phyloP scores from a whole-genome alignment of 1,140 invertebrate species.

The Phymastichus coffea region DNA sequence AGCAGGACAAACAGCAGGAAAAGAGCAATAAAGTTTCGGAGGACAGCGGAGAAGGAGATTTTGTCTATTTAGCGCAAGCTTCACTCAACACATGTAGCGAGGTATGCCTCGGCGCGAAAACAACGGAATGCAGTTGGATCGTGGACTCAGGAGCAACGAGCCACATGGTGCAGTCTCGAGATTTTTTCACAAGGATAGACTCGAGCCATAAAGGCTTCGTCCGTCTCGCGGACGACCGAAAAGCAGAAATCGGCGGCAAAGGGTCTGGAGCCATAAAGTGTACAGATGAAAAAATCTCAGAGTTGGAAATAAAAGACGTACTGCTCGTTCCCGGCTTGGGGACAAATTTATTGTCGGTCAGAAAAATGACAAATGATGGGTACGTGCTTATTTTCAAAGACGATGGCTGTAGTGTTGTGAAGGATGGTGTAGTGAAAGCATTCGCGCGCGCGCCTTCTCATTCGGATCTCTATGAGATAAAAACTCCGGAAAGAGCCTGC shows the following conservation, averaged over 20 bases:
- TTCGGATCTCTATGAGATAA: slow-evolving; percentile 1
- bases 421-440: neutral
- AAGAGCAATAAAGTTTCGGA: slow-evolving; percentile 7
- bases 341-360: too few species aligned
- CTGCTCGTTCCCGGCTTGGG: too few species aligned
- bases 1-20: too few species aligned
- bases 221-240: neutral
- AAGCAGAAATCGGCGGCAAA: slow-evolving; percentile 2
- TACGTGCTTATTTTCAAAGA: neutral
- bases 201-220: neutral
- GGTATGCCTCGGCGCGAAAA: slow-evolving; percentile 20
- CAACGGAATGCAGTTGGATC: neutral
- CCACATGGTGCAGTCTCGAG: slow-evolving; percentile 25
- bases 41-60: neutral
- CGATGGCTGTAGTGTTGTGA: neutral
- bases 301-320: neutral
- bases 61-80: neutral
- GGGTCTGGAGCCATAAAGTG: slow-evolving; percentile 8
- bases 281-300: neutral
- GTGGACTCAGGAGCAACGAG: slow-evolving; percentile 26
- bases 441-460: neutral
- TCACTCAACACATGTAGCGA: neutral
- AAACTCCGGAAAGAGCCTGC: neutral
- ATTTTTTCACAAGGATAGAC: slow-evolving; percentile 21
- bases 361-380: slow-evolving; percentile 2